These are phyloP conservation scores for Tauraco hartlaubi DNA, from an alignment of 2,797 vertebrate genomes.

Conservation along the genomic window DNA sequence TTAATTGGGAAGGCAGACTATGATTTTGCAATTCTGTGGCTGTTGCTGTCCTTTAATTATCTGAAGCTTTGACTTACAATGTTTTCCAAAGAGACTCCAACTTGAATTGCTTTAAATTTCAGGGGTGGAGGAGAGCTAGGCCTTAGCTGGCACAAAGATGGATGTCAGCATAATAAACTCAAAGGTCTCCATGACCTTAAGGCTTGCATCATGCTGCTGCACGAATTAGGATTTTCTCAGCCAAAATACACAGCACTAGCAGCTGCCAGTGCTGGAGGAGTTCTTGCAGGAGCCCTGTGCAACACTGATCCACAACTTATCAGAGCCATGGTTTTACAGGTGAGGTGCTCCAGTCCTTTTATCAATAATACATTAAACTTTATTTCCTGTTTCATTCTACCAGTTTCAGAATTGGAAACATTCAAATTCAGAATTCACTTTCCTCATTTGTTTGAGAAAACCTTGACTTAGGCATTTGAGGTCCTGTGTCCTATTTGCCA, in stretches of 20 bases:
- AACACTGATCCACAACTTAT: slow-evolving; percentile 87
- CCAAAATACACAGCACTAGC: slow-evolving; percentile 84
- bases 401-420: background rate
- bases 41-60: background rate
- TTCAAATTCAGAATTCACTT: background rate
- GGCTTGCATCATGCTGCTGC: slow-evolving; percentile 89
- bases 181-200: slow-evolving; percentile 90
- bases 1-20: background rate
- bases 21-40: background rate
- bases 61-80: background rate
- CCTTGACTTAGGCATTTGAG: background rate
- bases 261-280: slow-evolving; percentile 92
- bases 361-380: background rate
- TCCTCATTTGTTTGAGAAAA: background rate
- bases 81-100: background rate
- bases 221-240: slow-evolving; percentile 86
- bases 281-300: slow-evolving; percentile 91
- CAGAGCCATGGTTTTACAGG: slow-evolving; percentile 88
- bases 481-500: background rate
- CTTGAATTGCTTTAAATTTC: slow-evolving; percentile 52
- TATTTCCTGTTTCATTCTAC: background rate
- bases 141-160: slow-evolving; percentile 89
- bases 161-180: slow-evolving; percentile 85
- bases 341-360: slow-evolving; percentile 61
- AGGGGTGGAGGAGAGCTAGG: slow-evolving; percentile 92